phyloP scores from a whole-genome alignment of 2,113 vertebrate species.

The Atlantisia rogersi region DNA sequence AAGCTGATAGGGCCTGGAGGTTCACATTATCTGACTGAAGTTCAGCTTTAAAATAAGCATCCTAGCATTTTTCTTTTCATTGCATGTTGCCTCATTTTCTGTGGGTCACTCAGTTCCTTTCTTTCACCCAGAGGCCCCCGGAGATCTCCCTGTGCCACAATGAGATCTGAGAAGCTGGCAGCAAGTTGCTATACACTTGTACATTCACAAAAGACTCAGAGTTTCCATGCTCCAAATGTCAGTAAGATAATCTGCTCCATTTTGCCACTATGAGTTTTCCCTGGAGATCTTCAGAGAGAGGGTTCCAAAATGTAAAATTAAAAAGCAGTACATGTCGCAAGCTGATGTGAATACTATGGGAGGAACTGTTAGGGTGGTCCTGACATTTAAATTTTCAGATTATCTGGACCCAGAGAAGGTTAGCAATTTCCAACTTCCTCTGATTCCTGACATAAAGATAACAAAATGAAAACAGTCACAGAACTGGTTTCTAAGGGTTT shows the following conservation, averaged over 20 bases:
- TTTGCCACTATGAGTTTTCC: background rate
- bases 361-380: background rate
- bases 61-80: background rate
- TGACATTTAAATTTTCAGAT: background rate
- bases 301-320: background rate
- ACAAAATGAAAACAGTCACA: background rate
- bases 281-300: background rate
- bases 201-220: background rate
- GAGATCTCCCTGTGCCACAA: background rate
- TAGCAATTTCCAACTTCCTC: background rate
- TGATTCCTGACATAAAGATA: background rate
- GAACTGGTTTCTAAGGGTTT: background rate
- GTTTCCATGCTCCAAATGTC: background rate
- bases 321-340: background rate
- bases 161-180: background rate
- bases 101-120: background rate
- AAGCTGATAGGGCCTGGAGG: background rate
- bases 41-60: background rate
- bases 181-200: background rate
- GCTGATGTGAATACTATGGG: background rate
- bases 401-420: background rate
- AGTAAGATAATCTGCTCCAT: background rate
- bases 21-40: background rate
- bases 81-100: background rate
- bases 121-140: background rate